A percentile compares a stretch with the other conserved stretches of the same genome.
These are phyloP conservation scores for Phyllotis vaccarum DNA, from an alignment of 2,797 vertebrate species.

Conservation along the genomic window DNA sequence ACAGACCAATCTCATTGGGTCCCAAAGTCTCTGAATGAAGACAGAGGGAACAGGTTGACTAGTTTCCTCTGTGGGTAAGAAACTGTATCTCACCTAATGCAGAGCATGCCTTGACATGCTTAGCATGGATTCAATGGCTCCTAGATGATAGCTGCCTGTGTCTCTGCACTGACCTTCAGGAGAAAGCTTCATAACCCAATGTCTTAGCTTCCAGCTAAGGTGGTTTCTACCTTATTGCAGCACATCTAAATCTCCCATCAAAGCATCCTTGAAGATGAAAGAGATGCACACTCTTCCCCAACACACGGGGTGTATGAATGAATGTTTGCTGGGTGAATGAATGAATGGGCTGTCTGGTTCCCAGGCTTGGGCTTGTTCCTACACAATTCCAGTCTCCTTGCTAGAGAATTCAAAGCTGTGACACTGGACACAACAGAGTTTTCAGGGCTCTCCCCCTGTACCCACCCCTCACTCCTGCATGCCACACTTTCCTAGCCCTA, in stretches of 20 bases:
- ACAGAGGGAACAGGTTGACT: accelerated
- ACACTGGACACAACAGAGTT: neutral
- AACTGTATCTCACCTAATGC: neutral
- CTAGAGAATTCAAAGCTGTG: neutral
- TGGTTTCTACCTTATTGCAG: neutral
- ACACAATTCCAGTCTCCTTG: neutral
- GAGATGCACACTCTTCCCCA: neutral
- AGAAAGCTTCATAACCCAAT: neutral
- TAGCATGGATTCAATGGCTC: neutral
- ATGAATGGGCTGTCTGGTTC: neutral
- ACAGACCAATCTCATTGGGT: neutral
- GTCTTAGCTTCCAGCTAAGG: neutral
- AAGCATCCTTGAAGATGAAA: neutral
- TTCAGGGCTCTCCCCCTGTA: too few species aligned
- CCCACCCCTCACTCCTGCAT: neutral
- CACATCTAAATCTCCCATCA: neutral
- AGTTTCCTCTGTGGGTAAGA: neutral
- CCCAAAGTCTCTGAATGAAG: neutral
- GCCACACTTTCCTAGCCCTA: neutral
- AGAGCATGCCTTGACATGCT: neutral
- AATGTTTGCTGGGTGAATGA: neutral
- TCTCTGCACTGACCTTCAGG: neutral
- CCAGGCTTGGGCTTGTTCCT: neutral
- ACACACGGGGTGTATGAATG: neutral
- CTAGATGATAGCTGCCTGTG: too few species aligned